Evolutionary conservation across 2,888 invertebrate species (phyloP).

Genomic region (Zelleria hepariella): DNA sequence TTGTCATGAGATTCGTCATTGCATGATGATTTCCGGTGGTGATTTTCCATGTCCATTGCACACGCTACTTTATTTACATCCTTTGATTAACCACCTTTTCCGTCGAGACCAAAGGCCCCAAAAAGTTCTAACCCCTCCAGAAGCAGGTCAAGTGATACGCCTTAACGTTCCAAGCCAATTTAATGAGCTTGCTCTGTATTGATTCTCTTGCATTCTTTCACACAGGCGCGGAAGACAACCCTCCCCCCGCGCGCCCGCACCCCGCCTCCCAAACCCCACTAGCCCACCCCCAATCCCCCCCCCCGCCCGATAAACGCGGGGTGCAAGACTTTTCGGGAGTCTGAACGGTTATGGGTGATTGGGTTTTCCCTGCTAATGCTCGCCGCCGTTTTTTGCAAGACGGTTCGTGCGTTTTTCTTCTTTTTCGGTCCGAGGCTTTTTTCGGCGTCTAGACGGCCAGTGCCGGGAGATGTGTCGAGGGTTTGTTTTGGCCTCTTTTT

Average conservation of each 20-base stretch:
- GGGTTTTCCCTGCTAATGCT: background rate
- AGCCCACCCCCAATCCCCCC: conserved; percentile 17
- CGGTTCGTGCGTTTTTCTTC: background rate
- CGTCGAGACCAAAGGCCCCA: background rate
- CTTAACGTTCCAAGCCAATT: conserved; percentile 48
- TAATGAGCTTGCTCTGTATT: conserved; percentile 64
- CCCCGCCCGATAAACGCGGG: background rate
- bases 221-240: conserved; percentile 54
- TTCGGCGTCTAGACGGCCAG: background rate
- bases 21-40: too few relatives aligned
- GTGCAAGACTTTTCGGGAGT: conserved; percentile 3
- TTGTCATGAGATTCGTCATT: too few relatives aligned
- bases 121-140: background rate
- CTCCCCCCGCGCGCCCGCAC: conserved; percentile 15
- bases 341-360: background rate
- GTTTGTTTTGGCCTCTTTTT: background rate
- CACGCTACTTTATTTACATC: too few relatives aligned
- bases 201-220: conserved; percentile 69
- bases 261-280: conserved; percentile 11
- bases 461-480: too few relatives aligned
- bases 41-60: too few relatives aligned
- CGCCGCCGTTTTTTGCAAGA: background rate
- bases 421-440: background rate
- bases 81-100: too few relatives aligned
- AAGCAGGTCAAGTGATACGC: conserved; percentile 29